phyloP scores from a whole-genome alignment of 2,113 vertebrate genomes.

The Vireo altiloquus region DNA sequence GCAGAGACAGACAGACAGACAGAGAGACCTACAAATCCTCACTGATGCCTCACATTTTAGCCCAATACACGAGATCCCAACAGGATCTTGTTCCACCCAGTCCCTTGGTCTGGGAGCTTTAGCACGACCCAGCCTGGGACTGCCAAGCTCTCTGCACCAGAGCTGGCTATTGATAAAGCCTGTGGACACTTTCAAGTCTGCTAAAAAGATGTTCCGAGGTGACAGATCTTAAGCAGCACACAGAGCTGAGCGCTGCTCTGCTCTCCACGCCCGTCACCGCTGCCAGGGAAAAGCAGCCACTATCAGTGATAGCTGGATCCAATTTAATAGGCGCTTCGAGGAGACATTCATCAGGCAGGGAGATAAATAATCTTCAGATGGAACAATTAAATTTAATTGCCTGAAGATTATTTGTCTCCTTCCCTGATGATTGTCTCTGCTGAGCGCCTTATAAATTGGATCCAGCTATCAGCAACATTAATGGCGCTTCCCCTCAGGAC shows the following conservation, averaged over 20 bases:
- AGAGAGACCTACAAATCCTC: background rate
- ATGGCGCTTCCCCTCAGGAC: background rate
- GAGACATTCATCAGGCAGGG: constrained; percentile 67
- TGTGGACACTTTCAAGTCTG: constrained; percentile 42
- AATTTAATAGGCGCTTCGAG: constrained; percentile 61
- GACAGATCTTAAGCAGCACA: constrained; percentile 58
- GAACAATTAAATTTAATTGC: constrained; percentile 74
- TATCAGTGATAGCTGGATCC: constrained; percentile 65
- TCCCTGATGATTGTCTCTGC: constrained; percentile 64
- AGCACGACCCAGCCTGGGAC: background rate
- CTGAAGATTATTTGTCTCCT: constrained; percentile 71
- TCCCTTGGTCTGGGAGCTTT: background rate
- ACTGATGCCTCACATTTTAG: background rate
- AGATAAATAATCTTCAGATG: constrained; percentile 74
- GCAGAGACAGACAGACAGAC: background rate
- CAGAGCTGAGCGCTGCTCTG: constrained; percentile 9
- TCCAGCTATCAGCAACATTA: constrained; percentile 65
- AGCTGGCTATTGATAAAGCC: background rate
- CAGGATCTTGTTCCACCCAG: background rate
- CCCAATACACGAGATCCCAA: background rate
- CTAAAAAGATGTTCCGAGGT: constrained; percentile 55
- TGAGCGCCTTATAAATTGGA: constrained; percentile 68
- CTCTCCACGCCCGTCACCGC: constrained; percentile 3
- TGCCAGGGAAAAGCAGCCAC: constrained; percentile 44
- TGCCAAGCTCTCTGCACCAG: background rate